A percentile compares a stretch with the other conserved stretches of the same genome.
Evolutionary conservation across 2,797 vertebrate species (phyloP).

Genomic region (Remorina albescens): DNA sequence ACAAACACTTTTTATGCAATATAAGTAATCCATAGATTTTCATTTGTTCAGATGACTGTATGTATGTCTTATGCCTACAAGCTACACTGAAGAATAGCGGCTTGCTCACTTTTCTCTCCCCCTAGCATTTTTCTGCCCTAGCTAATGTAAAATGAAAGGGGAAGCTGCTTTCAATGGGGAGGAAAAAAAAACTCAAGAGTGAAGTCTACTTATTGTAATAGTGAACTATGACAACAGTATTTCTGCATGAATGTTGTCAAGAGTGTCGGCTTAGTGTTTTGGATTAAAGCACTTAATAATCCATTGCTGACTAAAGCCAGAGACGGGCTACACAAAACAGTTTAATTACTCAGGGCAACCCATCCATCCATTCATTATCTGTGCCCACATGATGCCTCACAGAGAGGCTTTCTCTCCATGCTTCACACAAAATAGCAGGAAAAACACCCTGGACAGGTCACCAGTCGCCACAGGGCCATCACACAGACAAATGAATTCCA

Average conservation of each 20-base stretch:
- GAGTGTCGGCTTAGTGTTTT: conserved; percentile 36
- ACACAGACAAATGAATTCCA: conserved; percentile 33
- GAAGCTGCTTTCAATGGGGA: conserved; percentile 15
- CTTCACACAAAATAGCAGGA: conserved; percentile 35
- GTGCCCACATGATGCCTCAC: conserved; percentile 24
- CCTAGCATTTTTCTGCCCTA: neutral
- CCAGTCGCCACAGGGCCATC: conserved; percentile 46
- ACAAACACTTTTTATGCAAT: too few species aligned
- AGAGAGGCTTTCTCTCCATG: conserved; percentile 26
- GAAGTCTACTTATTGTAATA: neutral
- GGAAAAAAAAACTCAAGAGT: conserved; percentile 4
- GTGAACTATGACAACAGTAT: conserved; percentile 30
- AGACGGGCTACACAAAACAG: conserved; percentile 38
- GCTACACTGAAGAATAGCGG: neutral
- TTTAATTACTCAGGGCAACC: conserved; percentile 44
- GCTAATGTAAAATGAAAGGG: neutral
- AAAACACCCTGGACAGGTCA: conserved; percentile 54
- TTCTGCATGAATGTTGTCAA: conserved; percentile 35
- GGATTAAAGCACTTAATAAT: conserved; percentile 55
- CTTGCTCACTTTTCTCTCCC: neutral
- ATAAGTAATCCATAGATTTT: too few species aligned
- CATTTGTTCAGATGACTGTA: neutral
- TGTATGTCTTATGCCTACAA: neutral
- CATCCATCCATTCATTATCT: conserved; percentile 50
- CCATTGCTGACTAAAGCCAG: conserved; percentile 42